Percentiles rank a stretch among this genome's conserved stretches.
These are phyloP conservation scores for Oxygymnocypris stewartii DNA, from an alignment of 2,113 vertebrate species.

Conservation along the genomic window DNA sequence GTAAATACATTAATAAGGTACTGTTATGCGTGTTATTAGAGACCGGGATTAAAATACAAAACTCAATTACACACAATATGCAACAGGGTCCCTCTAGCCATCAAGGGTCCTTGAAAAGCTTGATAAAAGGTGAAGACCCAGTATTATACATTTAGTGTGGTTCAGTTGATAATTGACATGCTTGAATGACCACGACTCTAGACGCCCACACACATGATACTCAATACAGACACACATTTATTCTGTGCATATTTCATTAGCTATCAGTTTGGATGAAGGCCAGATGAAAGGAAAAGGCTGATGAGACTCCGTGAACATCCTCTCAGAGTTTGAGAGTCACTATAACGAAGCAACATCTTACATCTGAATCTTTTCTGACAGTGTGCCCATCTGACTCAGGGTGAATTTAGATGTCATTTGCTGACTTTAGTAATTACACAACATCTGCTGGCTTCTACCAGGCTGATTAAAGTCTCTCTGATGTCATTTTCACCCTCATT, in stretches of 20 bases:
- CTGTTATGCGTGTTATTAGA: background rate
- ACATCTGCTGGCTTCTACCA: constrained; percentile 57
- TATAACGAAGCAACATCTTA: background rate
- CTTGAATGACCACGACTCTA: background rate
- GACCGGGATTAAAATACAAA: background rate
- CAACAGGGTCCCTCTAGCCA: background rate
- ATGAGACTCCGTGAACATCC: background rate
- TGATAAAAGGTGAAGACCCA: background rate
- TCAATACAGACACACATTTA: background rate
- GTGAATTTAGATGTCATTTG: constrained; percentile 45
- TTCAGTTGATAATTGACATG: constrained; percentile 11
- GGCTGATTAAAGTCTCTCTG: constrained; percentile 59
- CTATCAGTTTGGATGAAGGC: background rate
- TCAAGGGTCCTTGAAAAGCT: constrained; percentile 4
- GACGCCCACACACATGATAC: constrained; percentile 2
- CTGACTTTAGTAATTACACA: constrained; percentile 38
- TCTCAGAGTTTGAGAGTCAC: background rate
- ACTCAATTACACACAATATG: background rate
- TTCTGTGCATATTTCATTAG: background rate
- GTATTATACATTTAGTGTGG: background rate
- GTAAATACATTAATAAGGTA: background rate
- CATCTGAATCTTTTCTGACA: constrained; percentile 23
- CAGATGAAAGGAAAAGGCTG: constrained; percentile 23
- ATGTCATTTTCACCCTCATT: constrained; percentile 57
- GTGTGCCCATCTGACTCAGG: background rate